A percentile compares a stretch with the other conserved stretches of the same genome.
phyloP scores from a whole-genome alignment of 2,113 vertebrate species.

The Phyllostomus hastatus region DNA sequence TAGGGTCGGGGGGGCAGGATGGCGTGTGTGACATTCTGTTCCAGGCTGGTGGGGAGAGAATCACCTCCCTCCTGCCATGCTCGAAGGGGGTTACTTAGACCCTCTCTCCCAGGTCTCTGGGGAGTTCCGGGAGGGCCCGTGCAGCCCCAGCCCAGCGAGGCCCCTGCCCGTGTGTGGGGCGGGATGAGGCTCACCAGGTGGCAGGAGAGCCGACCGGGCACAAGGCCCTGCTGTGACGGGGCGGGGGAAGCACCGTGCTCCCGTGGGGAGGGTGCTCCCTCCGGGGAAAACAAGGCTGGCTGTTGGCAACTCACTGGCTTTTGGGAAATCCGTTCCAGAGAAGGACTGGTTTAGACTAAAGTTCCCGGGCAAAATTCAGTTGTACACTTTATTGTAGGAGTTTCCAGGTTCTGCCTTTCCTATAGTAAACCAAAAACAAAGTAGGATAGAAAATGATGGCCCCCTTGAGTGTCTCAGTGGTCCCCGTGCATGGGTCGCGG shows the following conservation, averaged over 20 bases:
- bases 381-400: neutral
- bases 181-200: neutral
- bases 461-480: neutral
- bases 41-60: neutral
- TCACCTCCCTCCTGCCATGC: neutral
- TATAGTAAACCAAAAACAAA: neutral
- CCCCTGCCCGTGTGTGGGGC: neutral
- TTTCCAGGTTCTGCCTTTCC: neutral
- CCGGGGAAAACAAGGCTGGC: neutral
- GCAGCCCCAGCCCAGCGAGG: neutral
- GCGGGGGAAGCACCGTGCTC: neutral
- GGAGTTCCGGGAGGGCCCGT: neutral
- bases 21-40: neutral
- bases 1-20: too few species aligned
- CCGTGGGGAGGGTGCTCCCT: neutral
- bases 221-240: neutral
- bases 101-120: neutral
- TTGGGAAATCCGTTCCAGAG: neutral
- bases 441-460: too few species aligned
- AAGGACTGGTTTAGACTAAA: neutral
- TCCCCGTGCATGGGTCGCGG: neutral
- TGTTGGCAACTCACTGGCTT: neutral
- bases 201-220: neutral
- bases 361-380: neutral
- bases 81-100: neutral